phyloP scores from a whole-genome alignment of 2,113 vertebrate species.

The Larimichthys crocea region DNA sequence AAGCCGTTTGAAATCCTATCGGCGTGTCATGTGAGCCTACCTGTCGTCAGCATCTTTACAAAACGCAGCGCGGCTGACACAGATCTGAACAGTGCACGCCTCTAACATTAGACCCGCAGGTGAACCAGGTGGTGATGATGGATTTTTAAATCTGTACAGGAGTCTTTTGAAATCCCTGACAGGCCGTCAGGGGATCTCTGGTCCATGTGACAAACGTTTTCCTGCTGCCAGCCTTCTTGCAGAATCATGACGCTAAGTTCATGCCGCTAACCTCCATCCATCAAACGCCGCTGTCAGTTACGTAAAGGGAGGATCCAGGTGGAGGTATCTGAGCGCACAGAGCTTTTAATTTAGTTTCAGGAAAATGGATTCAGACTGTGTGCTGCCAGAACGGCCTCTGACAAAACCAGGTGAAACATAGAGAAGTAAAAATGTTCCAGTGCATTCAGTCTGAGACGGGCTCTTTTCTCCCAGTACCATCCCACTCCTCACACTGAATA shows the following conservation, averaged over 20 bases:
- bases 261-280: conserved; percentile 9
- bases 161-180: conserved; percentile 8
- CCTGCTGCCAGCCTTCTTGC: conserved; percentile 5
- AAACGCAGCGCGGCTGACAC: background rate
- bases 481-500: conserved; percentile 51
- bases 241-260: conserved; percentile 15
- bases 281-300: conserved; percentile 16
- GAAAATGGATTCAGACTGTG: background rate
- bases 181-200: conserved; percentile 10
- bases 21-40: background rate
- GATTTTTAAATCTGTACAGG: background rate
- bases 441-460: conserved; percentile 64
- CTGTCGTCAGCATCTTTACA: conserved; percentile 4
- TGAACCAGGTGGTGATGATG: background rate
- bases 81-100: background rate
- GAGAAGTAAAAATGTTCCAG: conserved; percentile 59
- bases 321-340: background rate
- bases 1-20: background rate
- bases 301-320: background rate
- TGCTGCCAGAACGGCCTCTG: background rate
- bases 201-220: conserved; percentile 22
- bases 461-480: conserved; percentile 23
- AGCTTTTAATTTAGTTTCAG: background rate
- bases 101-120: conserved; percentile 7
- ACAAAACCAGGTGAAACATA: conserved; percentile 18